Conservation (phyloP, 2,797 vertebrate genomes). For the Chlorospingus semifuscus region DNA sequence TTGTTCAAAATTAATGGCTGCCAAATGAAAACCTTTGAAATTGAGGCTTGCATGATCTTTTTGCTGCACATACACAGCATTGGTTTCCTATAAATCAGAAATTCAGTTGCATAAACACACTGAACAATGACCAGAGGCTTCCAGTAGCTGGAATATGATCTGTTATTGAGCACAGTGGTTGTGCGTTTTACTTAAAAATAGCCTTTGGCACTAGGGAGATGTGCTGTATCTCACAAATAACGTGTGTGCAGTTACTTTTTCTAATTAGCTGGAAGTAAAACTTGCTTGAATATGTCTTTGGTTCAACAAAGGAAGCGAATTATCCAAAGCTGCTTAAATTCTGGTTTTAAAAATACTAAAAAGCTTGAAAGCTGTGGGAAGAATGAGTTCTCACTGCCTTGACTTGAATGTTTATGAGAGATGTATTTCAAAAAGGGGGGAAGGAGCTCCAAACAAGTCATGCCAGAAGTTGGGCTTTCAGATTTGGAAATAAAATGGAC, state of each 20-base stretch:
- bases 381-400: not conserved
- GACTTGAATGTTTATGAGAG: not conserved
- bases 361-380: not conserved
- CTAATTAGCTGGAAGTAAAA: not conserved
- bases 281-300: not conserved
- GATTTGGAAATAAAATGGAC: not conserved
- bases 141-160: not conserved
- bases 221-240: not conserved
- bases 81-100: not conserved
- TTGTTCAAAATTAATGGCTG: not conserved
- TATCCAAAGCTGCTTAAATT: not conserved
- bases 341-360: fast-evolving
- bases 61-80: not conserved
- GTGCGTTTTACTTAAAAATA: not conserved
- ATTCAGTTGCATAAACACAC: not conserved
- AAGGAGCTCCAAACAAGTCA: not conserved
- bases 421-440: fast-evolving
- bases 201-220: not conserved
- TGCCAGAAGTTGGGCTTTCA: not conserved
- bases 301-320: not conserved
- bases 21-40: not conserved
- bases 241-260: not conserved
- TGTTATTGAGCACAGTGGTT: not conserved
- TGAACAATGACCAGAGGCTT: not conserved
- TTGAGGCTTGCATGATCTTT: not conserved